Conservation (phyloP, 2,797 vertebrate species). For the Alosa sapidissima region DNA sequence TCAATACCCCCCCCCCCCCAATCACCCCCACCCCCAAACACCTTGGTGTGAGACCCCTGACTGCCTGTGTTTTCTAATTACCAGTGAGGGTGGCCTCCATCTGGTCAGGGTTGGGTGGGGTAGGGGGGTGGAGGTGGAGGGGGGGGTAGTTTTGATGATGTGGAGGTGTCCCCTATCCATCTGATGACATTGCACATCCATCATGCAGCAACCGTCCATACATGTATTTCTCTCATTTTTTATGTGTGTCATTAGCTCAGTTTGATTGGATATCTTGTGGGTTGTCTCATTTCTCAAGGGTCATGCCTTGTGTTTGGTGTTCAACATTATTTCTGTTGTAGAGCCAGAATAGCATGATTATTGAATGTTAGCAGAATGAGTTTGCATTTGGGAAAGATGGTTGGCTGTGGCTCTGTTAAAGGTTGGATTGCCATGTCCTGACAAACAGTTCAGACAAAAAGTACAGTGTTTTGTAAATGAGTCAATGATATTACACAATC, state of each 20-base stretch:
- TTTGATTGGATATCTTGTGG: slow-evolving; percentile 55
- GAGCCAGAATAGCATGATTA: neutral
- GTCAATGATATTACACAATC: neutral
- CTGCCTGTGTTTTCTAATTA: slow-evolving; percentile 50
- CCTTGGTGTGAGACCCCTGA: slow-evolving; percentile 41
- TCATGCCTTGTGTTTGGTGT: neutral
- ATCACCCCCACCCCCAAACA: slow-evolving; percentile 18
- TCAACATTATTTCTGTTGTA: neutral
- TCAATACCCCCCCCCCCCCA: slow-evolving; percentile 47
- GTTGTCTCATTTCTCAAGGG: neutral
- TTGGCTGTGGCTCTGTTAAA: neutral
- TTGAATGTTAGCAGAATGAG: neutral
- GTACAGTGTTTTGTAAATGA: too few species aligned
- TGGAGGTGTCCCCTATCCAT: slow-evolving; percentile 38
- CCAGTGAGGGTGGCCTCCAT: slow-evolving; percentile 50
- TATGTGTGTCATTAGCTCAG: slow-evolving; percentile 52
- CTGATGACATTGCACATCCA: slow-evolving; percentile 58
- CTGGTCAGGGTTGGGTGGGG: slow-evolving; percentile 35
- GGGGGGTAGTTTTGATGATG: slow-evolving; percentile 43
- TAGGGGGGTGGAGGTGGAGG: neutral
- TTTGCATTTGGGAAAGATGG: neutral
- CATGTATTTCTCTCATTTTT: slow-evolving; percentile 52
- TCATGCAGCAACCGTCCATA: slow-evolving; percentile 57
- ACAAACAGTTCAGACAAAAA: too few species aligned
- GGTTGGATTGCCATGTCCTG: neutral